Base-by-base conservation (phyloP, 2,797 vertebrate species). In the Kryptopterus vitreolus region DNA sequence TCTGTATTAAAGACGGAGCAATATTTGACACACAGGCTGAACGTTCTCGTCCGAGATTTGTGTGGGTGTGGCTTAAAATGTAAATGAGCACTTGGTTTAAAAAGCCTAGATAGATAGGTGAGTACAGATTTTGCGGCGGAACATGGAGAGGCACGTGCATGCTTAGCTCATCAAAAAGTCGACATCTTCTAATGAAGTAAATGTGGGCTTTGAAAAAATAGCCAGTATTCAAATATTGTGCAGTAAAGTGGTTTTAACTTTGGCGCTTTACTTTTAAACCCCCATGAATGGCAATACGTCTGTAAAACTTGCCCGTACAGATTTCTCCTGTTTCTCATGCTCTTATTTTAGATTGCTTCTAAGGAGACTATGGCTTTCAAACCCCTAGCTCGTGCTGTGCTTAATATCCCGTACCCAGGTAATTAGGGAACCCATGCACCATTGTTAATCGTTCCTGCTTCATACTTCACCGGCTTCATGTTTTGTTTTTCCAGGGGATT, bases 351-450 rank as follows among this genome's bases (percentile, higher is more conserved):
- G 81, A 70, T 76, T 31, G 46, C n/a, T 38, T 29, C 20, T 55
- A 38, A 43, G 11, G 55, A 79, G 18, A 83, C 79, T n/a, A 15
- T 43, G 13, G 29, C 20, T 6, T 83, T 79, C 46, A 53, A 75
- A 38, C 62, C 24, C 46, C 55, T 83, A 68, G 52, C 77, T 24
- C 53, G 31, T n/a, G 71, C 52, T 24, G 16, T 83, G 13, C 13
- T 3, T 43, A 48, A 9, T 0, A 38, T 82, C 3, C 29, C 29
- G 1, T 18, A 72, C 50, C 81, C 81, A 68, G 81, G 81, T 79
- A 29, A 72, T 11, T 31, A 18, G 4, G 16, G 15, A 31, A 50
- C 22, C 22, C 22, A 13, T 7, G 7, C 11, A 46, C 29, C 18
- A 48, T 0, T 3, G 16, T 62, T 35, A 20, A 35, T 46, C 10